Base-by-base conservation (phyloP, 2,888 invertebrate species). In the Lochmaea capreae region DNA sequence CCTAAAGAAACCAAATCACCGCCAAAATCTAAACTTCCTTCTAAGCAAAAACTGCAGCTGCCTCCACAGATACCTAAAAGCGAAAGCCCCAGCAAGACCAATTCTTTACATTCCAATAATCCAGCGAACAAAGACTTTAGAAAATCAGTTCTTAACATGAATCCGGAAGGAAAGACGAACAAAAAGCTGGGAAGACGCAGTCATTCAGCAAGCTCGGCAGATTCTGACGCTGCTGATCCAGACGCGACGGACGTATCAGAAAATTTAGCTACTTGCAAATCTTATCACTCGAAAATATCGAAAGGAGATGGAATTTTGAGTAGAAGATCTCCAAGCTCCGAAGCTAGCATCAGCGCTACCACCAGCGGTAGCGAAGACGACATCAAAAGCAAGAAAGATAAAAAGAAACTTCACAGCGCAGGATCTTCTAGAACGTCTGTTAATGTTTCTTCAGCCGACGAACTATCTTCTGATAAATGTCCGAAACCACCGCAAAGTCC, bases 141-240 rank as follows among this genome's bases (percentile, higher is more conserved):
- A 49, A 94, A 94, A 84, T 94, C 93, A 0, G 91, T 92, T 0
- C 84, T 94, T 14, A 94, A 94, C 85, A 92, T 93, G 87, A 90
- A 89, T 61, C 87, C 89, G 4, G 87, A 87, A 43, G 84, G 84
- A 22, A 84, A 82, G 76, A 71, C 77, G 14, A 83, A 83, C 65
- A 86, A 84, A 85, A 71, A 87, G 86, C 71, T 87, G n/a, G 82
- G 88, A 10, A 84, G 85, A 72, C 82, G 89, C 62, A 89, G 88
- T 77, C 83, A 86, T 65, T 89, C 89, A 1, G 87, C 85, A 16
- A 89, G 89, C 81, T 88, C 89, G 0, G 87, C 85, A 1, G 87
- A 88, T 65, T 87, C 87, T 3, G 87, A 87, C 77, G 81, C 81
- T 12, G 83, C 84, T 87, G 88, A 81, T 87, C 88, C 77, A 87